Evolutionary conservation across 1,140 invertebrate genomes (phyloP).

Genomic region (Brachionus koreanus): DNA sequence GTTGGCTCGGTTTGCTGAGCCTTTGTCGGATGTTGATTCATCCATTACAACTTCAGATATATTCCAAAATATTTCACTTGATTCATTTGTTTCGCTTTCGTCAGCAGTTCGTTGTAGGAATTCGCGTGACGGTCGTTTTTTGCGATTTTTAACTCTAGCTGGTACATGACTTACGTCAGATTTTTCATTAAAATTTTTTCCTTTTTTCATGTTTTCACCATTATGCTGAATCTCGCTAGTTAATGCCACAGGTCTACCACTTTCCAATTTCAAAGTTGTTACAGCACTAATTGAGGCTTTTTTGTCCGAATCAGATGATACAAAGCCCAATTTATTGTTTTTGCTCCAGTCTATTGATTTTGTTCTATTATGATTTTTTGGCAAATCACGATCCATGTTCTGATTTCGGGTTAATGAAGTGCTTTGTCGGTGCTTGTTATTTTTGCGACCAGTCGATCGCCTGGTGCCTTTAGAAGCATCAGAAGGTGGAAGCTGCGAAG

Average conservation of each 20-base stretch:
- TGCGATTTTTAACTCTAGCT: slow-evolving; percentile 8
- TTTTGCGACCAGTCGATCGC: not conserved
- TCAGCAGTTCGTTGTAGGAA: slow-evolving; percentile 38
- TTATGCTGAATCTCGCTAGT: slow-evolving; percentile 25
- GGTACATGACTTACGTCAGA: not conserved
- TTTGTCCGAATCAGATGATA: not conserved
- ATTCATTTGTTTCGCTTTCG: slow-evolving; percentile 41
- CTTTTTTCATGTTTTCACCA: not conserved
- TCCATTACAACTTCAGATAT: slow-evolving; percentile 29
- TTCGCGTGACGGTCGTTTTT: slow-evolving; percentile 37
- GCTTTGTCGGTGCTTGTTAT: slow-evolving; percentile 21
- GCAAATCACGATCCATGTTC: not conserved
- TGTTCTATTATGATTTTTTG: not conserved
- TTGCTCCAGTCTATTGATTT: slow-evolving; percentile 33
- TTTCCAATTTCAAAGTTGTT: slow-evolving; percentile 29
- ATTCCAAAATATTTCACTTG: slow-evolving; percentile 40
- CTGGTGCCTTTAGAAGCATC: not conserved
- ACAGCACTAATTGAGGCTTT: slow-evolving; percentile 14
- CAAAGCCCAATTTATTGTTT: not conserved
- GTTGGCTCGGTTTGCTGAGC: not conserved
- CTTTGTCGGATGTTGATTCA: not conserved
- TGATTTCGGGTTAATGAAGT: slow-evolving; percentile 27
- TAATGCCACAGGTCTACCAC: not conserved
- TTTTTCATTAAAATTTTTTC: not conserved
- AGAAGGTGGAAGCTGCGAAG: not conserved